Percentiles rank a stretch among this genome's conserved stretches.
Conservation (phyloP, 2,888 invertebrate species). For the Operophtera brumata region DNA sequence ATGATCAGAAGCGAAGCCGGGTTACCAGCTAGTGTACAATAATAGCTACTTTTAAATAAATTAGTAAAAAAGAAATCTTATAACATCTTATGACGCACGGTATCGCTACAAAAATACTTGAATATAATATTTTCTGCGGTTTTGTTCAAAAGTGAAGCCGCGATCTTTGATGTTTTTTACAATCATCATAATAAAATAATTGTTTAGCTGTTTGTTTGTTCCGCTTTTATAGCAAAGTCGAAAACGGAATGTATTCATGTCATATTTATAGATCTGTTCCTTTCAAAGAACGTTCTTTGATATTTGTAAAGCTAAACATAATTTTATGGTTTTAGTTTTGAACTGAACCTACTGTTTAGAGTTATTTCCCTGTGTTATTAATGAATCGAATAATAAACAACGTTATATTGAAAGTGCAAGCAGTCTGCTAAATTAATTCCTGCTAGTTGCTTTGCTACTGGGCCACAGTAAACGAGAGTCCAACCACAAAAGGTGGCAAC, state of each 20-base stretch:
- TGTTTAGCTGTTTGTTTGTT: constrained; percentile 27
- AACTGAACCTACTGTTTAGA: constrained; percentile 15
- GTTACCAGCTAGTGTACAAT: too few relatives aligned
- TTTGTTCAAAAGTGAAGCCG: constrained; percentile 7
- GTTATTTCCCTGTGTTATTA: constrained; percentile 50
- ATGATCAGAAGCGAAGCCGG: too few relatives aligned
- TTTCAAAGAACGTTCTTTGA: constrained; percentile 38
- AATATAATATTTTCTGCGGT: neutral
- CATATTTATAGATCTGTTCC: constrained; percentile 30
- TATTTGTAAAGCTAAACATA: constrained; percentile 36
- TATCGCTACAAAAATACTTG: too few relatives aligned
- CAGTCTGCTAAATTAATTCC: constrained; percentile 67
- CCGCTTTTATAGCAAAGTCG: constrained; percentile 17
- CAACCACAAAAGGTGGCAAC: constrained; percentile 28
- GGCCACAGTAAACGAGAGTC: constrained; percentile 53
- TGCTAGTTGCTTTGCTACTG: constrained; percentile 59
- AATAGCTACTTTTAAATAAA: too few relatives aligned
- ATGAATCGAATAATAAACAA: constrained; percentile 53
- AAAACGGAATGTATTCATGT: constrained; percentile 26
- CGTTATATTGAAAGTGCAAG: constrained; percentile 73
- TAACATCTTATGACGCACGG: too few relatives aligned
- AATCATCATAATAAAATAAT: constrained; percentile 25
- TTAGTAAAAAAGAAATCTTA: too few relatives aligned
- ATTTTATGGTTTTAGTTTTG: constrained; percentile 31
- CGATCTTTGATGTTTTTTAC: constrained; percentile 24